These are phyloP conservation scores for Pseudomyrmex flavicornis DNA, from an alignment of 1,140 invertebrate genomes.

Conservation along the genomic window DNA sequence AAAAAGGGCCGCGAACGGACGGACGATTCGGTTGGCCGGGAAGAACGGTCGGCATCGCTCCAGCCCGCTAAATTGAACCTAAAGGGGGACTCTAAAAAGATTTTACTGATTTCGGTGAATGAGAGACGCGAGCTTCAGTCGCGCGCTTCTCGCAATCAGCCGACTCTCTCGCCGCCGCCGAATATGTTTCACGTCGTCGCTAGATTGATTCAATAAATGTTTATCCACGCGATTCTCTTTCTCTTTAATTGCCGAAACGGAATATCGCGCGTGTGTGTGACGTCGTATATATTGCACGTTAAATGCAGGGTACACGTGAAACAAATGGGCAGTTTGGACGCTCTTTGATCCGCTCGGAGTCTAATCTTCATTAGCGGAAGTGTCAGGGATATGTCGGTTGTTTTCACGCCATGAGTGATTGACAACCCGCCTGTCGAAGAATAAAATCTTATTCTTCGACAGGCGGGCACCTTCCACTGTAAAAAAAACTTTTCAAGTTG, in stretches of 20 bases:
- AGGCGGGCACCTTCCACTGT: not conserved
- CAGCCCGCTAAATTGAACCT: constrained; percentile 79
- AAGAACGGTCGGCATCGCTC: constrained; percentile 33
- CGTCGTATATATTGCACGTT: constrained; percentile 34
- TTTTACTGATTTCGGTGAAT: constrained; percentile 80
- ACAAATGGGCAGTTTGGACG: constrained; percentile 27
- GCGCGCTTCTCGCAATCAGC: constrained; percentile 73
- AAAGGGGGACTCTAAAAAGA: constrained; percentile 80
- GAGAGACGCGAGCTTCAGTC: constrained; percentile 50
- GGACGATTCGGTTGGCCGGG: constrained; percentile 44
- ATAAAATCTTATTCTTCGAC: constrained; percentile 13
- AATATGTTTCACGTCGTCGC: not conserved
- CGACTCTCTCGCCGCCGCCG: not conserved
- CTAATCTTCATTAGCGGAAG: not conserved
- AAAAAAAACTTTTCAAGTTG: not conserved
- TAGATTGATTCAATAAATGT: constrained; percentile 47
- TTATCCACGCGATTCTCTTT: not conserved
- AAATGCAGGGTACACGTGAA: constrained; percentile 34
- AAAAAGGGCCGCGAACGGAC: constrained; percentile 66
- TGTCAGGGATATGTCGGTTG: not conserved
- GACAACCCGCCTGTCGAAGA: constrained; percentile 9
- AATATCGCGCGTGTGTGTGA: constrained; percentile 9
- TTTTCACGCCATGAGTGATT: constrained; percentile 12
- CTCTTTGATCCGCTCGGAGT: not conserved
- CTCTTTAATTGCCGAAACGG: constrained; percentile 31